Evolutionary conservation across 1,140 invertebrate species (phyloP).

Genomic region (Drosophila kikkawai): DNA sequence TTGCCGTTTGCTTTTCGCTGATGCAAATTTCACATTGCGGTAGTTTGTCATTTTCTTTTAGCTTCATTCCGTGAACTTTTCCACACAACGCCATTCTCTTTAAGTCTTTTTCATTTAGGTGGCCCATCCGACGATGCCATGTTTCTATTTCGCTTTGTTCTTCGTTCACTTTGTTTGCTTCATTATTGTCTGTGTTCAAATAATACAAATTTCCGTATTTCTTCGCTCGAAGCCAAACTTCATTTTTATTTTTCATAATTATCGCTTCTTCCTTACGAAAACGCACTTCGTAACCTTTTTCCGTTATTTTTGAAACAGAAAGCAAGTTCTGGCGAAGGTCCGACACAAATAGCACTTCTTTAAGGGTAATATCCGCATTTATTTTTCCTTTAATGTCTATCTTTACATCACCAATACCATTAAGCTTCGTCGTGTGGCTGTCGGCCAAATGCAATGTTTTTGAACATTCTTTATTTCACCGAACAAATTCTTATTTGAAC

Average conservation of each 20-base stretch:
- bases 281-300: not conserved
- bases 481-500: not conserved
- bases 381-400: not conserved
- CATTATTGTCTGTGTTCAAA: too few species aligned
- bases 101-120: not conserved
- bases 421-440: not conserved
- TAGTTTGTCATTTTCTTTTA: not conserved
- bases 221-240: not conserved
- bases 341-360: not conserved
- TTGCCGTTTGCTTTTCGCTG: not conserved
- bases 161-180: not conserved
- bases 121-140: not conserved
- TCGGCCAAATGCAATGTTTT: slow-evolving; percentile 1
- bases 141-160: not conserved
- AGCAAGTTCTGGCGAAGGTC: not conserved
- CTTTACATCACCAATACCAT: not conserved
- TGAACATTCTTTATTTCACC: not conserved
- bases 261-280: not conserved
- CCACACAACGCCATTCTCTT: not conserved
- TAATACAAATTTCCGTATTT: not conserved
- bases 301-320: not conserved
- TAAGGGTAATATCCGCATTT: not conserved
- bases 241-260: not conserved
- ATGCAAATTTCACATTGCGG: not conserved
- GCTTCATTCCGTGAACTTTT: not conserved